Conservation (phyloP, 2,113 vertebrate genomes). For the Poecile atricapillus region DNA sequence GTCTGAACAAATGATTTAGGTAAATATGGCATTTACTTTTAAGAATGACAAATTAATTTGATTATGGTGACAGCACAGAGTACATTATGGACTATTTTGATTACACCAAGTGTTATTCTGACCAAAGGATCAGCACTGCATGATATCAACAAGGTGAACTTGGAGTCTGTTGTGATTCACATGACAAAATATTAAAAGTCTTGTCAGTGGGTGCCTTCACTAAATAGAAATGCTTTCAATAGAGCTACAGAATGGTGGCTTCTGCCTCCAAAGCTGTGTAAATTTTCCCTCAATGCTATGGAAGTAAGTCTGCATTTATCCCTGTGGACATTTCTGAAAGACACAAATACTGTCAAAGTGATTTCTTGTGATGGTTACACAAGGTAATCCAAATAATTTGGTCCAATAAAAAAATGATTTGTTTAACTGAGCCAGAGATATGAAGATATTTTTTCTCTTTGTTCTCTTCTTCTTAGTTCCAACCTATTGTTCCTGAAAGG, state of each 20-base stretch:
- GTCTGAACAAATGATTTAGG: neutral
- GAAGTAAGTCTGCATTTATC: neutral
- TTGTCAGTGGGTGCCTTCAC: neutral
- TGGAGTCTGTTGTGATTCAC: neutral
- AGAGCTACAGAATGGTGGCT: neutral
- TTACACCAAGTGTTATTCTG: neutral
- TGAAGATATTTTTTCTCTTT: neutral
- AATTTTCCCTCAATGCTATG: neutral
- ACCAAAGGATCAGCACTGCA: neutral
- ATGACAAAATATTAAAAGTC: neutral
- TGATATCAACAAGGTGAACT: neutral
- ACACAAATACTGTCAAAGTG: neutral
- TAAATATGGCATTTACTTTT: neutral
- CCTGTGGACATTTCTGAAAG: neutral
- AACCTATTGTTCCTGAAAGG: neutral
- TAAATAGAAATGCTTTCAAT: neutral
- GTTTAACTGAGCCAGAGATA: neutral
- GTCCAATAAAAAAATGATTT: neutral
- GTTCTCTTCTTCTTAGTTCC: neutral
- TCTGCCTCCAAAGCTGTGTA: neutral
- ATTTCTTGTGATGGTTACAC: neutral
- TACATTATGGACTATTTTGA: neutral
- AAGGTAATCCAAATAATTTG: neutral
- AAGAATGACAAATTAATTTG: neutral
- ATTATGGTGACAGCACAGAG: neutral